Base-by-base conservation (phyloP, 2,113 vertebrate species). In the Trachemys scripta region DNA sequence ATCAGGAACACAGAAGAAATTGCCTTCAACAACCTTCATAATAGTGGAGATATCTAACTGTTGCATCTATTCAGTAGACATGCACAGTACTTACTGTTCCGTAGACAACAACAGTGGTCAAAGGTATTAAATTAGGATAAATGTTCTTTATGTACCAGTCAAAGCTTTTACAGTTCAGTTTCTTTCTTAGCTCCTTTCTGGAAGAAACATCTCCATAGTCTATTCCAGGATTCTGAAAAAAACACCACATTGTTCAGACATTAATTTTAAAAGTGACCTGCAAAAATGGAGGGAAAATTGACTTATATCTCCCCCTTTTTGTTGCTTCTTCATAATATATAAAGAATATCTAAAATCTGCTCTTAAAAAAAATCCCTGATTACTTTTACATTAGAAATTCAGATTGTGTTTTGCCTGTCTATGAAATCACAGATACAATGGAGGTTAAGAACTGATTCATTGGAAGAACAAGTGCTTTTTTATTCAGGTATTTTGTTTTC, bases 91-190 rank as follows among this genome's bases (percentile, higher is more conserved):
- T 3, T 95, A 97, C 95, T 89, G 83, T 92, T 93, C 91, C 95
- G 0, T 97, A 97, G 80, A 54, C 93, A 82, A 96, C 87, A 72
- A 97, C 38, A 69, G 53, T 89, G 50, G 4, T 65, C 62, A 93
- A 35, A 35, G 87, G 90, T 78, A 95, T 54, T 88, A 98, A 95
- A 38, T 65, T 9, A 8, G 96, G 96, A 25, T 98, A 97, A 45
- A 98, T 6, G 5, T 92, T 98, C 93, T 97, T 96, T 86, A 98
- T 95, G 87, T 98, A 96, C 96, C 96, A 98, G 85, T 94, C 97
- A 94, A 98, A 98, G 56, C 75, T 88, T 95, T 94, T 97, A 89
- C 96, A 98, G 50, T 97, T 97, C 89, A 98, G 57, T 88, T 95
- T 96, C 80, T 97, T 82, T 81, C 85, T 78, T 59, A 97, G 88